Conservation (phyloP, 2,888 invertebrate genomes). For the Dasysyrphus albostriatus region DNA sequence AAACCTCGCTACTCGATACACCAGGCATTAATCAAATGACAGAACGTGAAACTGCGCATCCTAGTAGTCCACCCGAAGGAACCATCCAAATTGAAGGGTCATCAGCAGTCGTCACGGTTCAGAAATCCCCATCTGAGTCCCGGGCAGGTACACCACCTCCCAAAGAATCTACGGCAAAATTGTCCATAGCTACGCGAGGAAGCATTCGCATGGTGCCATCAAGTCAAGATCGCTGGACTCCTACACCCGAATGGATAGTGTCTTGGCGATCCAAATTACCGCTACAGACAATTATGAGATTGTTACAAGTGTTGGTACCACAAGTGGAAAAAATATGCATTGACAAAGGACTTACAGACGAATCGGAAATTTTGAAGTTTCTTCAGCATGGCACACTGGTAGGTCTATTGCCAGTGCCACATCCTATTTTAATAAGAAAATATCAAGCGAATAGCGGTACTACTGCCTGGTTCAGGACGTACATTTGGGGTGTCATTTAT, state of each 20-base stretch:
- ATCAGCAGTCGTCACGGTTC: slow-evolving; percentile 48
- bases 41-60: slow-evolving; percentile 96
- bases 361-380: slow-evolving; percentile 99
- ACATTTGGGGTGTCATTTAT: slow-evolving; percentile 99
- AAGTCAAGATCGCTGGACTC: slow-evolving; percentile 88
- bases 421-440: slow-evolving; percentile 99
- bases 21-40: slow-evolving; percentile 96
- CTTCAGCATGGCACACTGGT: slow-evolving; percentile 99
- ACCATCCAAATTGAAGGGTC: slow-evolving; percentile 30
- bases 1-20: slow-evolving; percentile 95
- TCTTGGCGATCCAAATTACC: slow-evolving; percentile 99
- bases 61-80: slow-evolving; percentile 81
- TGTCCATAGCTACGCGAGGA: slow-evolving; percentile 85
- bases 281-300: slow-evolving; percentile 99
- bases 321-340: slow-evolving; percentile 99
- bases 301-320: slow-evolving; percentile 98
- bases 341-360: slow-evolving; percentile 99
- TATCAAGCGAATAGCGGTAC: slow-evolving; percentile 99
- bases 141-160: slow-evolving; percentile 74
- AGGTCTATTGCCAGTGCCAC: slow-evolving; percentile 98
- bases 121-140: slow-evolving; percentile 74
- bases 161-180: slow-evolving; percentile 77
- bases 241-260: slow-evolving; percentile 96
- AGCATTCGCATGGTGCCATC: slow-evolving; percentile 86
- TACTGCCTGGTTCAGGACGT: slow-evolving; percentile 99